Evolutionary conservation across 1,140 invertebrate genomes (phyloP), one percentile per base, ranked within the genome.

Genomic region (Papilio polytes): DNA sequence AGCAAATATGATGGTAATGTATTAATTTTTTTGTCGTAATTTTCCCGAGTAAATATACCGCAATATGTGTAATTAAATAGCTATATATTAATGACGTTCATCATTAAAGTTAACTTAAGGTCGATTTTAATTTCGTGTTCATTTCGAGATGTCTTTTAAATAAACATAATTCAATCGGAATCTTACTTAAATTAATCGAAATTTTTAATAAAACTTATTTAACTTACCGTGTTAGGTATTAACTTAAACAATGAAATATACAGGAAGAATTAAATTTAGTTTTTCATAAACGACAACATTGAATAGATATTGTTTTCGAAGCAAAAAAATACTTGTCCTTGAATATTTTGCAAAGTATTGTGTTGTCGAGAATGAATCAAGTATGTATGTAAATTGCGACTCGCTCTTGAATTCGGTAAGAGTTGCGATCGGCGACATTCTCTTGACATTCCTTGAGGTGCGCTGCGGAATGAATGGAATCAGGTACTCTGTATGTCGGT

Each of bases 401-500:
- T 63, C 36, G 77, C 76, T 18, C 51, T 63, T 26, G 53, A 15
- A 78, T 78, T 78, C 77, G 56, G 77, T 63, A 76, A 76, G 46
- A 76, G 74, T 76, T 59, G 4, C 46, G 83, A 83, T 81, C 82
- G 73, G 70, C 66, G 80, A 78, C 72, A 83, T 80, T 74, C 82
- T 91, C 88, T 86, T 86, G 88, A 85, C 91, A 93, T 93, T 92
- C 91, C 89, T 86, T 80, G 81, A 78, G 81, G 76, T 80, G 82
- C 78, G 80, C 36, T 81, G 79, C 74, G 85, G 85, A 88, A 88
- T 89, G 87, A 87, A 88, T 88, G 90, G 85, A 87, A 87, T 80
- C 82, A 84, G 87, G 86, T 85, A 83, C 63, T 66, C 26, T 63
- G 59, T 86, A 86, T 87, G 88, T 90, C 87, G 90, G 88, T 87